A percentile compares a stretch with the other conserved stretches of the same genome.
Conservation (phyloP, 2,888 invertebrate species). For the Drosophila antonietae region DNA sequence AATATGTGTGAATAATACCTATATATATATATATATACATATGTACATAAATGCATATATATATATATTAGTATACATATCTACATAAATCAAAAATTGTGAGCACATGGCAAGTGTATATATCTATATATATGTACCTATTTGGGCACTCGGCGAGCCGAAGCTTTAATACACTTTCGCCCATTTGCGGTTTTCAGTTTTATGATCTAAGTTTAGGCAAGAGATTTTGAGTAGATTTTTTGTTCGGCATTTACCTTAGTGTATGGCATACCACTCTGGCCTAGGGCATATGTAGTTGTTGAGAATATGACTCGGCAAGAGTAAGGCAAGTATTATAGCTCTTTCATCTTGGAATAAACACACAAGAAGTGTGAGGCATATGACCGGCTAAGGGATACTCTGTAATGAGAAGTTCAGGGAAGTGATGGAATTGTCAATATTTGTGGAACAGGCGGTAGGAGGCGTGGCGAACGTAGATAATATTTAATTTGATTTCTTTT, state of each 20-base stretch:
- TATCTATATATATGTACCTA: too few species aligned
- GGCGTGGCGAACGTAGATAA: too few species aligned
- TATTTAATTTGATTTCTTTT: too few species aligned
- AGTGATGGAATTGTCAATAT: too few species aligned
- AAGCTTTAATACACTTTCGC: neutral
- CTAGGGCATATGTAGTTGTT: neutral
- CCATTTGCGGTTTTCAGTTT: constrained; percentile 1
- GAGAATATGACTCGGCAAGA: neutral
- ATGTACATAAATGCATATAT: neutral
- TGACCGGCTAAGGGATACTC: neutral
- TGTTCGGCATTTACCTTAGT: neutral
- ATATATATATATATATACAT: neutral
- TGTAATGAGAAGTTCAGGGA: too few species aligned
- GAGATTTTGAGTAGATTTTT: neutral
- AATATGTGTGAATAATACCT: neutral
- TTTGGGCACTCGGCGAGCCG: neutral
- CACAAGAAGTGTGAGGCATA: neutral
- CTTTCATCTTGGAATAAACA: neutral
- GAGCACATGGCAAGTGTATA: too few species aligned
- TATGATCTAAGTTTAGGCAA: neutral
- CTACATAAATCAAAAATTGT: neutral
- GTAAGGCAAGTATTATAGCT: neutral
- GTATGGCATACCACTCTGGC: neutral
- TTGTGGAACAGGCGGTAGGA: too few species aligned
- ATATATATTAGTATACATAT: neutral